Base-by-base conservation (phyloP, 30 jellyfish, hydroid and myxozoan genomes). In the Aurelia coerulea region DNA sequence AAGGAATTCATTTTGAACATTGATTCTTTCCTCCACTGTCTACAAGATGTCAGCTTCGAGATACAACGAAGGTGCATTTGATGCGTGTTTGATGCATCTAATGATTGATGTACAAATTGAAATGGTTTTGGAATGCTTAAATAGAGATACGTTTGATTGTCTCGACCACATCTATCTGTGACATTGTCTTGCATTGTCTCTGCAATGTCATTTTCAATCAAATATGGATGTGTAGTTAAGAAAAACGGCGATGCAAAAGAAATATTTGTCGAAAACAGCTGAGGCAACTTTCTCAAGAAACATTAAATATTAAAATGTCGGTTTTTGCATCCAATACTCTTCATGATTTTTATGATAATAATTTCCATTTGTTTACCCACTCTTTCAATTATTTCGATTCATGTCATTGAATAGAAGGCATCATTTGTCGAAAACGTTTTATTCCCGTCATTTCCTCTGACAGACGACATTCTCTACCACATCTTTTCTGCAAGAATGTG, bases 251-350 rank as follows among this genome's bases (percentile, higher is more conserved):
- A 62, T 77, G 50, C 87, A 59, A 77, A 77, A 9, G 87, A 75
- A 23, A 50, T 18, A 68, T 77, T 77, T 59, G 65, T 50, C 53
- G 76, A 77, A 58, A 54, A 54, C 49, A n/a, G 87, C 78, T 18
- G 29, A 12, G 42, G 35, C 23, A 77, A 34, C 15, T 77, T 77
- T 39, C 46, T 11, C 56, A 77, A 75, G 35, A 65, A 33, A 32
- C 80, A 72, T 83, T 65, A 83, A 83, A 39, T 69, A 83, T 83
- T 83, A 29, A 83, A 41, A 62, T 53, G 78, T 76, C 84, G 92
- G 92, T 58, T 37, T 66, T 54, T 64, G 42, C 66, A 77, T 42
- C 66, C 34, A 60, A 58, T 62, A 41, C 49, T 65, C 31, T 29
- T 76, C 62, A 77, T 60, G 63, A 29, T 62, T 77, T 35, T 64